Base-by-base conservation (phyloP, 2,888 invertebrate species). In the Scelioninae gen. 1 region DNA sequence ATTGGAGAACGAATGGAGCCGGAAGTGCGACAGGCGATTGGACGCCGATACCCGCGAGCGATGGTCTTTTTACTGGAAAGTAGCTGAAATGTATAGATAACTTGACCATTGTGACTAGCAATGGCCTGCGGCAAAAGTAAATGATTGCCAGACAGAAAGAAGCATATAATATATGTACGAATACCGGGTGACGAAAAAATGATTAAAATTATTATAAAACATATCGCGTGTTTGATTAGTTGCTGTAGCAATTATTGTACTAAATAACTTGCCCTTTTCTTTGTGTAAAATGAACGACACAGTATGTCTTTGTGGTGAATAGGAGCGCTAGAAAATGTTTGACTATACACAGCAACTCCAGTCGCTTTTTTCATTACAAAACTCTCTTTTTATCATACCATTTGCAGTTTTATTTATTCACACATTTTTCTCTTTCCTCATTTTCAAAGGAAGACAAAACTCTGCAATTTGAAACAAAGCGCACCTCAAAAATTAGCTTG, bases 121-220 rank as follows among this genome's bases (percentile, higher is more conserved):
- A 88, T 89, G 88, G 91, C 91, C 91, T 90, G 87, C 88, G 87
- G 91, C 91, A 83, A 90, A 87, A 92, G 90, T 89, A 90, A 91
- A 91, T 91, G 90, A 91, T 91, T 90, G 91, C 88, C 88, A 87
- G 87, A 87, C 87, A 87, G 88, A 85, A 89, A 87, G 87, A 87
- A 88, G 86, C 85, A 68, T 78, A 80, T 68, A 72, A 79, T 76
- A 79, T 32, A 51, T 68, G 49, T 16, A 16, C 23, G 31, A 40
- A 62, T 68, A 62, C 32, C 65, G 71, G 76, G 71, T 82, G 76
- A 45, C 60, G 16, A 10, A 56, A 29, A 60, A 51, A n/a, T n/a
- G n/a, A n/a, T n/a, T n/a, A 60, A 53, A 53, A 49, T 15, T 63
- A 47, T 63, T 63, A 32, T 10, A 23, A 34, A 63, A 47, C 15